phyloP scores from a whole-genome alignment of 64 coral and sea anemone genomes.

The Porites australiensis region DNA sequence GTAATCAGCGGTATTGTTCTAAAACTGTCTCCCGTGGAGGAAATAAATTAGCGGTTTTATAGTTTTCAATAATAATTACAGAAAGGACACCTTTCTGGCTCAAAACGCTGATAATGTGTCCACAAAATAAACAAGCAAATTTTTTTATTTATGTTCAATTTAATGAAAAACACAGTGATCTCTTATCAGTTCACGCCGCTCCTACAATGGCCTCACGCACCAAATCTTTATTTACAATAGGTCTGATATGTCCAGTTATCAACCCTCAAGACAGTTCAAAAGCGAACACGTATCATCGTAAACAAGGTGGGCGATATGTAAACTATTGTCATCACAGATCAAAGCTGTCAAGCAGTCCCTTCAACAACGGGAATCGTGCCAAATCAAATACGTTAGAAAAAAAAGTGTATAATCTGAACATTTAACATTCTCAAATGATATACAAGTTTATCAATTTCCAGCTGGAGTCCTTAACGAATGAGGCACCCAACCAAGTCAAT shows the following conservation, averaged over 20 bases:
- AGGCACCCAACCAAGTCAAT: no score
- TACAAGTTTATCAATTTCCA: no score
- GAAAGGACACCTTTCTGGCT: no score
- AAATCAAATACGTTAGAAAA: no score
- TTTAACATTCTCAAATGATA: no score
- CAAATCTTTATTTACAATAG: neutral
- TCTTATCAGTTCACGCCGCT: neutral
- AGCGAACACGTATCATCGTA: neutral
- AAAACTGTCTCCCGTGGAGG: neutral
- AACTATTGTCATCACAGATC: neutral
- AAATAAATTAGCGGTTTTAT: neutral
- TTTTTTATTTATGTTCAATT: neutral
- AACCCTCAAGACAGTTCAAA: neutral
- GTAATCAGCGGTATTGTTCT: neutral
- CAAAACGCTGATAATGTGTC: neutral
- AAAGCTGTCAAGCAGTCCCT: no score
- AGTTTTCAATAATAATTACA: neutral
- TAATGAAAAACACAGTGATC: no score
- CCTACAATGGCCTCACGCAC: no score
- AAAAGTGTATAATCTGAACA: no score
- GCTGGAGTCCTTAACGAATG: no score
- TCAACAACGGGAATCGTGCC: no score
- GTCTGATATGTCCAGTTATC: neutral
- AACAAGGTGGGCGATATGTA: neutral
- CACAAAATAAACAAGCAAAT: neutral